These are phyloP conservation scores for Ctenochaetus hawaiiensis DNA, from an alignment of 2,797 vertebrate species.

Conservation along the genomic window DNA sequence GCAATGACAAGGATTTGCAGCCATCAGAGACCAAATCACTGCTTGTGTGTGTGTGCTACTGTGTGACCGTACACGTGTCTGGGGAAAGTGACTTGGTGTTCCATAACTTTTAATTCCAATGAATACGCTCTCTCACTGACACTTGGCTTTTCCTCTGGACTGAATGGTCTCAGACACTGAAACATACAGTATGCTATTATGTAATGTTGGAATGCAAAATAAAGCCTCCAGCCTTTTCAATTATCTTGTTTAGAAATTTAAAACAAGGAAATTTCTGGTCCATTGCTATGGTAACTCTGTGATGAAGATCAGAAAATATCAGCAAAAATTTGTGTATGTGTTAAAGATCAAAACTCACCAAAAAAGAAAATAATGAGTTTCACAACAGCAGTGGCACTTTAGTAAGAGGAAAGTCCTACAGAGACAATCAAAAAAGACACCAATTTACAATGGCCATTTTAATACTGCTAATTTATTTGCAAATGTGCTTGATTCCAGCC, in stretches of 20 bases:
- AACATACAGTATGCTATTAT: slow-evolving; percentile 30
- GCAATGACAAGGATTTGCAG: slow-evolving; percentile 60
- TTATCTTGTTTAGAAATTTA: slow-evolving; percentile 1
- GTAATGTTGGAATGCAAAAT: slow-evolving; percentile 28
- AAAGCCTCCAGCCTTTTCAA: slow-evolving; percentile 21
- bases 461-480: not conserved
- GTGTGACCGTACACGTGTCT: slow-evolving; percentile 3
- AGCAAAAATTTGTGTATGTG: not conserved
- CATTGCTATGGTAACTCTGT: slow-evolving; percentile 19
- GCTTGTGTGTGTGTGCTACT: slow-evolving; percentile 10
- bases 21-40: slow-evolving; percentile 35
- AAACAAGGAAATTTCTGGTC: not conserved
- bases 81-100: slow-evolving; percentile 22
- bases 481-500: not conserved
- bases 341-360: not conserved
- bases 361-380: not conserved
- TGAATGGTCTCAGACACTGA: slow-evolving; percentile 21
- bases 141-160: slow-evolving; percentile 39
- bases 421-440: not conserved
- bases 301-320: slow-evolving; percentile 16
- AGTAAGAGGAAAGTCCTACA: not conserved
- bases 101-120: slow-evolving; percentile 28
- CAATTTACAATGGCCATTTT: not conserved
- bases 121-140: slow-evolving; percentile 42
- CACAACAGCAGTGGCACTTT: not conserved